Evolutionary conservation across 2,113 vertebrate species (phyloP), one percentile per base, ranked within the genome.

Genomic region (Morone chrysops): DNA sequence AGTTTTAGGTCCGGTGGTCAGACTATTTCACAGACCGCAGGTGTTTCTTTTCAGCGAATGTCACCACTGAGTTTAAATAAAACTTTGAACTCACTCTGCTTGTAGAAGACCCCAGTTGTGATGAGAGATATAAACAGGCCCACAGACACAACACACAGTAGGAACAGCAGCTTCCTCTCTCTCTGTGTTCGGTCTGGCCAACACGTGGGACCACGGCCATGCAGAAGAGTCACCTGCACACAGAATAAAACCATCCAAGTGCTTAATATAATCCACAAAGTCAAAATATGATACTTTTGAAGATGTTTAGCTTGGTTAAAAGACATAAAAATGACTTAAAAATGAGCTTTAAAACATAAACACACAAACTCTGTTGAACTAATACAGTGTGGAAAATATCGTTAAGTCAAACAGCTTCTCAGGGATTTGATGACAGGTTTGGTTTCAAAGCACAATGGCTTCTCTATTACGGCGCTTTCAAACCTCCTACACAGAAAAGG

Each of bases 161-260:
- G 25, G 11, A 95, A 83, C 82, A 96, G 54, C 8, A 99, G 95
- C 80, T 87, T 94, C 90, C 93, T 97, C 95, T 99, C 97, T 0
- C 83, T 4, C 0, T 50, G 92, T 0, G 96, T 97, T 92, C 95
- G 90, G 13, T 94, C 84, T 0, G 93, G 82, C 97, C 97, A 99
- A 89, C 97, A 98, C 4, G 86, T 71, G 3, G 74, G 82, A 17
- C 93, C 45, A 0, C 85, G 87, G 69, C 94, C 83, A 0, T 77
- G 88, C 56, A 94, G 94, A 75, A 98, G 92, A 12, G 93, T 96
- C 87, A 99, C 96, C 98, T 99, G 93, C n/a, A 45, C 45, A 70
- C 56, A 22, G 17, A 5, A 7, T 16, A 25, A 45, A 25, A 25
- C 16, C 11, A 41, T 38, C 11, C 9, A 54, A 63, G 4, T 9